Base-by-base conservation (phyloP, 2,888 invertebrate genomes). In the Scaptomyza polygonia region DNA sequence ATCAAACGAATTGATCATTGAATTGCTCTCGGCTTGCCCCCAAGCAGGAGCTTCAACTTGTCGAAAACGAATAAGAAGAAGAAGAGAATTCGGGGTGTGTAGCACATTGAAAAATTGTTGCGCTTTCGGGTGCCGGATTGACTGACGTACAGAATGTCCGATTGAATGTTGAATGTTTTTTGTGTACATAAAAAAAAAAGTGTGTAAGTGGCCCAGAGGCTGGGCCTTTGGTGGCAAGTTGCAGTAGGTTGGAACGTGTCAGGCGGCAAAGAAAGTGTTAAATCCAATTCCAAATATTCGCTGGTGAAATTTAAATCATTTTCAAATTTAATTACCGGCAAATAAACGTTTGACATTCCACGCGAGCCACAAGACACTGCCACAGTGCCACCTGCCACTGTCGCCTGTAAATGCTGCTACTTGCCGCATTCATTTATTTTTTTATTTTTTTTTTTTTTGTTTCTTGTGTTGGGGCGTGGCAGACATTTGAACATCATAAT, bases 281-380 rank as follows among this genome's bases (percentile, higher is more conserved):
- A 82, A 73, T 73, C 77, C 79, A 77, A 87, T 84, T 87, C 61
- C 67, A 85, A 84, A 79, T 82, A 84, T 82, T 77, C 66, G 71
- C 78, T 61, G 83, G 88, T 87, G 84, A 85, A 85, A 85, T 85
- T 85, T 83, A 87, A 85, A 87, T 85, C 83, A 86, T 87, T 87
- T 86, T 87, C 69, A 85, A 87, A 85, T 85, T 85, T 85, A 85
- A 85, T 85, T 85, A 83, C 84, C 78, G 51, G 67, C 86, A 82
- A 85, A 79, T 82, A 83, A 85, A 82, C 80, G 81, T 79, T 87
- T 84, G 83, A 82, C 87, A 82, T 82, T 82, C 86, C 87, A 61
- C 68, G 16, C 16, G 16, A 39, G 39, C 16, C 39, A 39, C 36
- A 36, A n/a, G n/a, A 12, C 34, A 34, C 53, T 64, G 79, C 67